Percentiles rank a stretch among this genome's conserved stretches.
phyloP scores from a whole-genome alignment of 2,888 invertebrate species.

The Orthosia incerta region DNA sequence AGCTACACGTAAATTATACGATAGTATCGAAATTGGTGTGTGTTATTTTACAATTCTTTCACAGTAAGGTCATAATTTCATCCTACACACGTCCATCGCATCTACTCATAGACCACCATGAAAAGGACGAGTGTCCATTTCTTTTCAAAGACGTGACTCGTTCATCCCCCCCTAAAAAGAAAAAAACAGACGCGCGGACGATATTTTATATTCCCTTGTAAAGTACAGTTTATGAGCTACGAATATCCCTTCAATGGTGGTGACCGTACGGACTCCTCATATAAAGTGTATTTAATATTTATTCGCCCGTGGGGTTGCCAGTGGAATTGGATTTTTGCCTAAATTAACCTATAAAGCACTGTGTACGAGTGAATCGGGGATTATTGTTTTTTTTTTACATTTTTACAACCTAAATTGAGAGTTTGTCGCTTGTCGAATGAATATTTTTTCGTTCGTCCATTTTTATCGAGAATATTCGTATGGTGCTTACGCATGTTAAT shows the following conservation, averaged over 20 bases:
- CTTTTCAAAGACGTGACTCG: constrained; percentile 39
- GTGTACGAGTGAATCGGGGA: constrained; percentile 60
- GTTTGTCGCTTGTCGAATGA: constrained; percentile 36
- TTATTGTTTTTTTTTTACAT: constrained; percentile 59
- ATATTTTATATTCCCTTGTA: constrained; percentile 31
- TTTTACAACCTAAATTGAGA: constrained; percentile 48
- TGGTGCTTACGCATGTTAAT: not conserved
- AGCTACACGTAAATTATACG: no score
- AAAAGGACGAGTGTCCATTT: constrained; percentile 38
- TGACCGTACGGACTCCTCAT: constrained; percentile 51
- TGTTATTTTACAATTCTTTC: not conserved
- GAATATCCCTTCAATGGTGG: constrained; percentile 51
- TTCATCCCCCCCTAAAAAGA: constrained; percentile 13
- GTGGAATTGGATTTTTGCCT: constrained; percentile 59
- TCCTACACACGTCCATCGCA: constrained; percentile 6
- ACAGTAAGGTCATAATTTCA: constrained; percentile 19
- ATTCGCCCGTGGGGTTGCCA: constrained; percentile 58
- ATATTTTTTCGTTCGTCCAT: constrained; percentile 11
- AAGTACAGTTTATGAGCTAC: constrained; percentile 55
- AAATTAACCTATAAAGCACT: constrained; percentile 62
- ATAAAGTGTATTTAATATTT: constrained; percentile 66
- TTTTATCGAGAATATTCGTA: not conserved
- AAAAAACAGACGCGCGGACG: constrained; percentile 22
- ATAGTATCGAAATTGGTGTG: not conserved
- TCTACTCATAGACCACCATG: constrained; percentile 16